Evolutionary conservation across 2,113 vertebrate genomes (phyloP).

Genomic region (Cephalopterus ornatus): DNA sequence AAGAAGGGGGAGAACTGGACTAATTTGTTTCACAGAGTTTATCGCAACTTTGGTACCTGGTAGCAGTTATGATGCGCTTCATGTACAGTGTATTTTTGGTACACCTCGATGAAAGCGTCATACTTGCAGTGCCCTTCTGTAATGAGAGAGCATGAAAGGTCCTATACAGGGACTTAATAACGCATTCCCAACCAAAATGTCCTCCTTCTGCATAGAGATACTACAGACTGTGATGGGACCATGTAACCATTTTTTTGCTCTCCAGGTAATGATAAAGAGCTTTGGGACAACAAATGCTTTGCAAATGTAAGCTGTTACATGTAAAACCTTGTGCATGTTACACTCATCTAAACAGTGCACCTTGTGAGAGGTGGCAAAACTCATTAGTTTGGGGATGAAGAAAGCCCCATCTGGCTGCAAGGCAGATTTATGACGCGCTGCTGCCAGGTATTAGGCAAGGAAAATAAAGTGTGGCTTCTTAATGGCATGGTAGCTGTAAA

Average conservation of each 20-base stretch:
- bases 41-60: neutral
- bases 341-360: neutral
- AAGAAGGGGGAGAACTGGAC: neutral
- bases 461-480: neutral
- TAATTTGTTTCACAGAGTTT: neutral
- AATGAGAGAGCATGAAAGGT: neutral
- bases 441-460: neutral
- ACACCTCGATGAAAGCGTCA: neutral
- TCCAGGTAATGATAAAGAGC: neutral
- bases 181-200: neutral
- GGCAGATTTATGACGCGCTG: neutral
- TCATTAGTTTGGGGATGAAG: neutral
- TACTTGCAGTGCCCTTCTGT: neutral
- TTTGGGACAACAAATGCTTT: neutral
- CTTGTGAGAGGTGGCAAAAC: neutral
- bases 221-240: neutral
- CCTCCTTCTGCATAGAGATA: neutral
- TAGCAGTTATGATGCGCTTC: neutral
- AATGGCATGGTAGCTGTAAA: neutral
- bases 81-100: neutral
- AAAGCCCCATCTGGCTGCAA: neutral
- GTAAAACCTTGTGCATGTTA: neutral
- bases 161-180: neutral
- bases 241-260: neutral
- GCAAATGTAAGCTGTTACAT: neutral